Conservation (phyloP, 2,797 vertebrate species). For the Dromococcyx pavoninus region DNA sequence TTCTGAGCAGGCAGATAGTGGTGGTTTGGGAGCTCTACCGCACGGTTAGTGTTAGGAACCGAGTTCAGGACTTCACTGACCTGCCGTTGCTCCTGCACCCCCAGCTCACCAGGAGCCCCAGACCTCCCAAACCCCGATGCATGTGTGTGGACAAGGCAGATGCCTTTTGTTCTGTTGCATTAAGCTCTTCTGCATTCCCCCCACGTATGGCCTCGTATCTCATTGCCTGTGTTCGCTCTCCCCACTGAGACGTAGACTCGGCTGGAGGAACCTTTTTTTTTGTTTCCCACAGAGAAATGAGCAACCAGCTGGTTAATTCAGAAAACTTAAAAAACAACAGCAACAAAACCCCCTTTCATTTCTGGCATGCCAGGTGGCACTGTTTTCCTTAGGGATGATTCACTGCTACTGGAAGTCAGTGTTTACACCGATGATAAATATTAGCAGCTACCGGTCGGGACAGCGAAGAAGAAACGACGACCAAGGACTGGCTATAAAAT, state of each 20-base stretch:
- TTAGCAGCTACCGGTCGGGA: background rate
- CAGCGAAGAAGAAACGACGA: background rate
- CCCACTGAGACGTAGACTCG: background rate
- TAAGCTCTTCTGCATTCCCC: slow-evolving; percentile 8
- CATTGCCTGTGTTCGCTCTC: background rate
- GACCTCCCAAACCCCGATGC: background rate
- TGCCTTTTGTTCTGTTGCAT: background rate
- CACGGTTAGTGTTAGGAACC: rapidly evolving
- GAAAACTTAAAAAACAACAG: background rate
- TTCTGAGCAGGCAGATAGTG: rapidly evolving
- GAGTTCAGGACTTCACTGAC: rapidly evolving
- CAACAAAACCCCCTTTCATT: background rate
- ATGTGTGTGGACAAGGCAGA: background rate
- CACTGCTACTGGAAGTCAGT: background rate
- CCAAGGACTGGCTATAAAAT: background rate
- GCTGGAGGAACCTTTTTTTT: no score
- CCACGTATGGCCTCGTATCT: background rate
- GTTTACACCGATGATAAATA: background rate
- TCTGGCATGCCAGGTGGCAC: background rate
- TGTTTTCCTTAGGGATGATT: background rate
- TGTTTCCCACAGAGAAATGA: background rate
- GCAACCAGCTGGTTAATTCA: background rate
- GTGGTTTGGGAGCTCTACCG: background rate
- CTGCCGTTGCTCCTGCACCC: rapidly evolving
- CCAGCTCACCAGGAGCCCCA: background rate